These are phyloP conservation scores for Tetramorium alpestre DNA, from an alignment of 1,140 invertebrate species.

Conservation along the genomic window DNA sequence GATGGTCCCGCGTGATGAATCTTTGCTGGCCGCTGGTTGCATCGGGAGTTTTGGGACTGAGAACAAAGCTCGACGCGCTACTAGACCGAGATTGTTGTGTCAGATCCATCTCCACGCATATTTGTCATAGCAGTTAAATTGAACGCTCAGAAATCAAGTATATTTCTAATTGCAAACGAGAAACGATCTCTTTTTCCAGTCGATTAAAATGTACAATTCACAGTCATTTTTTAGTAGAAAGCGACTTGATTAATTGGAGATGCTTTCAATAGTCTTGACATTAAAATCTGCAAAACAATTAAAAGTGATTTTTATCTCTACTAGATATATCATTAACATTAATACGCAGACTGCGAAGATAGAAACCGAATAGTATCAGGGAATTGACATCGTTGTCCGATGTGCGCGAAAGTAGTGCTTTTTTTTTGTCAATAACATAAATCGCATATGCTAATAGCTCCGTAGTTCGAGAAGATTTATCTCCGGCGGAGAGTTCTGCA, in stretches of 20 bases:
- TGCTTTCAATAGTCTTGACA: background rate
- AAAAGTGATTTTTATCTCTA: background rate
- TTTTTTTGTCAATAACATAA: conserved; percentile 14
- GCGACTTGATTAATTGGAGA: background rate
- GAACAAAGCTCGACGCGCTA: conserved; percentile 24
- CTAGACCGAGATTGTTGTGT: background rate
- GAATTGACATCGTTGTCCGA: background rate
- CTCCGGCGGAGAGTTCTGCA: conserved; percentile 5
- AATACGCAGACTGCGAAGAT: background rate
- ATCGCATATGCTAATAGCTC: conserved; percentile 29
- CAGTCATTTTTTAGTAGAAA: background rate
- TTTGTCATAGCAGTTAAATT: background rate
- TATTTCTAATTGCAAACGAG: background rate
- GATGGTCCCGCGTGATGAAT: conserved; percentile 39
- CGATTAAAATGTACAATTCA: background rate
- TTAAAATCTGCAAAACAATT: background rate
- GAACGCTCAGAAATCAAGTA: background rate
- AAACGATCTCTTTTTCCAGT: background rate
- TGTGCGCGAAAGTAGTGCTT: conserved; percentile 2
- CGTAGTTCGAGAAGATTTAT: conserved; percentile 39
- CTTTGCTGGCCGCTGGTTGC: background rate
- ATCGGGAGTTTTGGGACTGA: background rate
- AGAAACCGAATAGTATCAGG: background rate
- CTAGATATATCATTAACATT: background rate
- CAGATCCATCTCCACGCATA: background rate